Conservation (phyloP, 2,113 vertebrate species). For the Puma concolor region DNA sequence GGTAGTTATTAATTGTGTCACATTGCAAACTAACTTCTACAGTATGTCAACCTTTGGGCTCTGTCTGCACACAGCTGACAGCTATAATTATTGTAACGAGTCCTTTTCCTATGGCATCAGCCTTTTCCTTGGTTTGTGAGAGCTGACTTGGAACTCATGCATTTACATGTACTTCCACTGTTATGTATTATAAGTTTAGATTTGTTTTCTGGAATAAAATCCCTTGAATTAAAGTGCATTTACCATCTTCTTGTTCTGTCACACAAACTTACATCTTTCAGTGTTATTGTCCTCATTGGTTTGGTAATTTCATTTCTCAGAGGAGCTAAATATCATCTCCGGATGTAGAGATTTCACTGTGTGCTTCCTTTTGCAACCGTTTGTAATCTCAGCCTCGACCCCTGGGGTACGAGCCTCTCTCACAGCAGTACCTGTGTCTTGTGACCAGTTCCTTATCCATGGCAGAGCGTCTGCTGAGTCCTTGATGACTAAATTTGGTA, state of each 20-base stretch:
- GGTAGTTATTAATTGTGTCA: not conserved
- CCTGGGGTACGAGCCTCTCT: not conserved
- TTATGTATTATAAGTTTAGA: not conserved
- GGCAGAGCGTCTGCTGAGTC: not conserved
- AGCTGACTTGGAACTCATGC: not conserved
- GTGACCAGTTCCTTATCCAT: not conserved
- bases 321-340: not conserved
- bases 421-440: not conserved
- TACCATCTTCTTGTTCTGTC: not conserved
- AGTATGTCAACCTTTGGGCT: not conserved
- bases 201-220: constrained; percentile 37
- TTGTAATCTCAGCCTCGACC: not conserved
- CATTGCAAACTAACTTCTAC: not conserved
- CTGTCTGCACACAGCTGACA: not conserved
- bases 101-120: not conserved
- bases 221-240: not conserved
- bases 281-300: not conserved
- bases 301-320: not conserved
- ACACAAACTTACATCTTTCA: not conserved
- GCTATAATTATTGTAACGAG: not conserved
- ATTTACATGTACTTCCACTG: not conserved
- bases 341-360: not conserved
- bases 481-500: not conserved
- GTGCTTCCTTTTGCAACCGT: not conserved
- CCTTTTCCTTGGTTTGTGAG: not conserved